Percentiles rank a stretch among this genome's conserved stretches.
phyloP scores from a whole-genome alignment of 2,888 invertebrate species.

The Reticulitermes lucifugus region DNA sequence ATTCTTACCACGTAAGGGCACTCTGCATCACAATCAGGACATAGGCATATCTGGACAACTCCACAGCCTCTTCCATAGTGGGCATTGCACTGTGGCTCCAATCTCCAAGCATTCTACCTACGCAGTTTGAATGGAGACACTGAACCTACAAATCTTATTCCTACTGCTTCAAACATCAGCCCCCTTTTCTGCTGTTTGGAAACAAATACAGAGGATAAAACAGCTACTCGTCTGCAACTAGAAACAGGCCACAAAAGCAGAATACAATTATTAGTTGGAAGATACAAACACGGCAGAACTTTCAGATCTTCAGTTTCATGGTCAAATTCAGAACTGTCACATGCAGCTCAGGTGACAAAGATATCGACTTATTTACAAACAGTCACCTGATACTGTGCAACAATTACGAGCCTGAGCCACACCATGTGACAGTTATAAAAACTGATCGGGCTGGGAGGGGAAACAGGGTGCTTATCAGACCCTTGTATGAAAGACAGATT shows the following conservation, averaged over 20 bases:
- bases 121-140: neutral
- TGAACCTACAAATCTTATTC: neutral
- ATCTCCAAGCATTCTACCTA: neutral
- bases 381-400: neutral
- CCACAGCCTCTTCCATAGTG: neutral
- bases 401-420: neutral
- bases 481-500: neutral
- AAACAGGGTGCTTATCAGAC: neutral
- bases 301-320: neutral
- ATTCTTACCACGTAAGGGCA: neutral
- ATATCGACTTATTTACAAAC: neutral
- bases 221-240: neutral
- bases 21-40: neutral
- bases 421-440: neutral
- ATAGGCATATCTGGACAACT: neutral
- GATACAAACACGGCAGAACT: constrained; percentile 10
- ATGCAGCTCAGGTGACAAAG: neutral
- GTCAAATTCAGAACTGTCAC: neutral
- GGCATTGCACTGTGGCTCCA: neutral
- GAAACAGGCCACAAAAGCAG: neutral
- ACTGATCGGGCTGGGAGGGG: neutral
- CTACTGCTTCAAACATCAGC: neutral
- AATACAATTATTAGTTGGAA: neutral
- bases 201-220: neutral
- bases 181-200: neutral